These are phyloP conservation scores for Sinocyclocheilus rhinocerous DNA, from an alignment of 2,113 vertebrate genomes.

Conservation along the genomic window DNA sequence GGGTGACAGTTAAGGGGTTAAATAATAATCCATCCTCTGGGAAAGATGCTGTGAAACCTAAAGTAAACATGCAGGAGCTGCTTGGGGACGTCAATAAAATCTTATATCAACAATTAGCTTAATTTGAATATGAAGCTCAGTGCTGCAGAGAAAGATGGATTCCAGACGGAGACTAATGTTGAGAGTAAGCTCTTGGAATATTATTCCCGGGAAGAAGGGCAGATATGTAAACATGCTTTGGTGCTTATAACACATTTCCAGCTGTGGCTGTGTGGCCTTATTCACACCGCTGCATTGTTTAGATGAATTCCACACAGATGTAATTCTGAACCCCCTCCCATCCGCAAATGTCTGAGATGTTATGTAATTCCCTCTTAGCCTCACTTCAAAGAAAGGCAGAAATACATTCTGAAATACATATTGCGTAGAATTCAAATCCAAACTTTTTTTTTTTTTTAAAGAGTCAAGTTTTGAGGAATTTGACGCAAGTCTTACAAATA, in stretches of 20 bases:
- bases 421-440: not conserved
- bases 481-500: no score
- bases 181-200: constrained; percentile 8
- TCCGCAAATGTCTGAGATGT: not conserved
- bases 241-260: constrained; percentile 21
- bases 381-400: not conserved
- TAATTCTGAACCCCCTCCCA: not conserved
- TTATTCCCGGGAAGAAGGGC: not conserved
- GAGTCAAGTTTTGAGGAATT: no score
- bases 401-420: not conserved
- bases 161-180: constrained; percentile 1
- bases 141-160: not conserved
- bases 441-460: no score
- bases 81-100: not conserved
- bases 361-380: not conserved
- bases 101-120: not conserved
- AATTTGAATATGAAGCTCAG: not conserved
- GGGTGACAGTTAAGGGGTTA: not conserved
- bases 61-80: not conserved
- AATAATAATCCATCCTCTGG: not conserved
- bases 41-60: not conserved
- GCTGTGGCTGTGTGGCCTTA: not conserved
- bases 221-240: constrained; percentile 22
- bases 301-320: not conserved
- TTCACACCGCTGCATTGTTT: not conserved